Base-by-base conservation (phyloP, 2,888 invertebrate genomes). In the Cryptocephalus primarius region DNA sequence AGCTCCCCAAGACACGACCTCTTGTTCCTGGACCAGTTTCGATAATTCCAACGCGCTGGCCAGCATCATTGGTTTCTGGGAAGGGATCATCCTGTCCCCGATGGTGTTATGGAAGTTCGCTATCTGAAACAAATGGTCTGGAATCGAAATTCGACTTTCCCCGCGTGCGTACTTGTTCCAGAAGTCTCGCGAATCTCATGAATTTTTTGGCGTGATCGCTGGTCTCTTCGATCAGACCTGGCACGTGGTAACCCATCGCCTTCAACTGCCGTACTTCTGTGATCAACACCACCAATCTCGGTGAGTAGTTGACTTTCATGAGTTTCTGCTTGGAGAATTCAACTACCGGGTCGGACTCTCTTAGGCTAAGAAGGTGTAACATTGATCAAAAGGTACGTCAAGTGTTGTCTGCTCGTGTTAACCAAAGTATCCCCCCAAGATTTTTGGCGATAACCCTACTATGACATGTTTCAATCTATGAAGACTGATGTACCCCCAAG, bases 21-120 rank as follows among this genome's bases (percentile, higher is more conserved):
- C 81, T 61, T 90, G 88, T 52, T 83, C 80, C 59, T 85, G 83
- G 0, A 97, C 93, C 8, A 97, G 76, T 43, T 84, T 80, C 9
- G 95, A 91, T 59, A 99, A 74, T 55, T 89, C 87, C 43, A 95
- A 71, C 0, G 99, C 97, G 31, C 92, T 88, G 48, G 88, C 83
- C 9, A 99, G 74, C 94, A 99, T 92, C 79, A 99, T 85, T 0
- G 97, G 91, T 49, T 95, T 80, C 61, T 96, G 95, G 22, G 92
- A 91, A 1, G 88, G 82, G 34, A 97, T 85, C 92, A 99, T 97
- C 47, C 95, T 84, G 69, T 96, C 92, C 10, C 95, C 96, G 42
- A 99, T 88, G 0, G 96, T 96, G 67, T 99, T 99, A 72, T 99
- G 97, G 65, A 92, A 92, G 39, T 86, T 88, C 1, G 91, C 87